Evolutionary conservation across 2,797 vertebrate species (phyloP), one percentile per base, ranked within the genome.

Genomic region (Falco concolor): DNA sequence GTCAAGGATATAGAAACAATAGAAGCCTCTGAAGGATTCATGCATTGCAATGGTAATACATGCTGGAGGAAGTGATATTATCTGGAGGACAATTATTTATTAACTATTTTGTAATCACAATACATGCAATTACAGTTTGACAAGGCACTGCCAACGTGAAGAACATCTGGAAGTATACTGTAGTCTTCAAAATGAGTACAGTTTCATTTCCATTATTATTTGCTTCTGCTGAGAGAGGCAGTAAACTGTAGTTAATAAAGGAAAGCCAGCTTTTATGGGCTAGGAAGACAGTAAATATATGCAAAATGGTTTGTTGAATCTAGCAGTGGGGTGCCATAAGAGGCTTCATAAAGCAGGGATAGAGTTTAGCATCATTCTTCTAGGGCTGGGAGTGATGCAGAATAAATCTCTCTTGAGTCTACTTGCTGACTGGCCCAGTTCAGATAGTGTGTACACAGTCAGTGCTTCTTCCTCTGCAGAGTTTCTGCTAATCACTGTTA

Each of bases 271-370:
- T 95, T 97, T 96, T 97, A 97, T 95, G 83, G 85, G 81, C 88
- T 92, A 87, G 90, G 80, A 93, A 96, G 92, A 87, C 90, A 85
- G 92, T 93, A 97, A 97, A 95, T 97, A 95, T 77, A 97, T 96
- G 96, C 95, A 97, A 97, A 97, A 96, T 91, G 95, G 92, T 94
- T 97, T 96, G 95, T 97, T 96, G 97, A 96, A 96, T 97, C 92
- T 96, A 97, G 80, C 95, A 96, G 92, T 91, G 76, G 97, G 93
- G 92, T 96, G 95, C 95, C 83, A 50, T 96, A 96, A 97, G 94
- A 97, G 87, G 93, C 93, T 94, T 95, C 91, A 89, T 97, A 96
- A 96, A 96, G 77, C 93, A 96, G 50, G 69, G 80, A 85, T 78
- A 63, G 84, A 95, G 80, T 95, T 92, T 85, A 95, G 89, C 77